Evolutionary conservation across 1,140 invertebrate genomes (phyloP).

Genomic region (Drosophila navojoa): DNA sequence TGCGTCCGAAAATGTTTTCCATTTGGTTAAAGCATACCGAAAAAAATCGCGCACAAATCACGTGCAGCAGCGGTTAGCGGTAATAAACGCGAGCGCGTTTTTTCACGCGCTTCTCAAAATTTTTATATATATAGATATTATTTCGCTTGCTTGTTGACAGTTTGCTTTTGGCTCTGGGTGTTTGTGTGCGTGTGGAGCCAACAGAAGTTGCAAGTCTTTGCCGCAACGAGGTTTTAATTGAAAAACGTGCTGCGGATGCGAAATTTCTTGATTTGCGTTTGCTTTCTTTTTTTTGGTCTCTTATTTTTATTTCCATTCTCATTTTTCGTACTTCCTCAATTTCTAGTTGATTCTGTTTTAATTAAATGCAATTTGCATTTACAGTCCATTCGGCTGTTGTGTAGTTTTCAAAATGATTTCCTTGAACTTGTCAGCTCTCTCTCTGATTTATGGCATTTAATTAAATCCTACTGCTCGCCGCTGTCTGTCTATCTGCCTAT

Average conservation of each 20-base stretch:
- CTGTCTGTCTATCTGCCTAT: neutral
- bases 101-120: constrained; percentile 25
- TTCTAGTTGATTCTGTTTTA: constrained; percentile 23
- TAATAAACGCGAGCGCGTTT: constrained; percentile 66
- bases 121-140: neutral
- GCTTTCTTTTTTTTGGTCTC: neutral
- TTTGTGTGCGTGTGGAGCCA: neutral
- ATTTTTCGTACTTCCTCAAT: neutral
- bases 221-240: constrained; percentile 74
- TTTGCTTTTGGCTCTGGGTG: constrained; percentile 6
- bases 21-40: constrained; percentile 22
- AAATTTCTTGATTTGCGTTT: constrained; percentile 22
- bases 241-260: constrained; percentile 68
- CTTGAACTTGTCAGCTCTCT: constrained; percentile 62
- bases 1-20: constrained; percentile 38
- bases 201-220: constrained; percentile 31
- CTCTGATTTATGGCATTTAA: constrained; percentile 72
- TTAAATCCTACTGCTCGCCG: constrained; percentile 50
- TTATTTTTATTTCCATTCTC: neutral
- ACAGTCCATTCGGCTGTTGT: constrained; percentile 16
- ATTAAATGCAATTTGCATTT: constrained; percentile 38
- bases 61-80: constrained; percentile 60
- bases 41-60: constrained; percentile 63
- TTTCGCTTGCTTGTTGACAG: constrained; percentile 42
- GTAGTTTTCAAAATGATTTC: constrained; percentile 49